These are phyloP conservation scores for Elaphurus davidianus DNA, from an alignment of 2,113 vertebrate species.

Conservation along the genomic window DNA sequence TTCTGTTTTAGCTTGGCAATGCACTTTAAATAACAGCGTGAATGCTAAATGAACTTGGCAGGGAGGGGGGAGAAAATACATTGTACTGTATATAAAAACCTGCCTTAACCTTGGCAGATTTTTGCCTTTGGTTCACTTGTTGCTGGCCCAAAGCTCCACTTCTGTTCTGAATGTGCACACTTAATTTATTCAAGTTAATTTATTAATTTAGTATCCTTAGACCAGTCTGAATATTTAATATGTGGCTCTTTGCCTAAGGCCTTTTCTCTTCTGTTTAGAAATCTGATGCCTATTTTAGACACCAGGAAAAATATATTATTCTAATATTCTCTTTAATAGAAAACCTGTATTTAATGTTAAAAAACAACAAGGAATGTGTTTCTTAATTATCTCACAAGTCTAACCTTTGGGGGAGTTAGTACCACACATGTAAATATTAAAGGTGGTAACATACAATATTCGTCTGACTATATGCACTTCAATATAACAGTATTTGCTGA, in stretches of 20 bases:
- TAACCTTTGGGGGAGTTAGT: slow-evolving; percentile 11
- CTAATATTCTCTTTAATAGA: background rate
- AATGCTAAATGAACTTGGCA: slow-evolving; percentile 47
- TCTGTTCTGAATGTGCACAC: slow-evolving; percentile 63
- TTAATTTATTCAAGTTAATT: slow-evolving; percentile 55
- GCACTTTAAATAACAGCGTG: slow-evolving; percentile 57
- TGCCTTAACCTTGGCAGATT: slow-evolving; percentile 63
- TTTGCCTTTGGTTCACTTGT: slow-evolving; percentile 71
- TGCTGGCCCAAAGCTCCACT: slow-evolving; percentile 70
- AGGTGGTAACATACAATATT: background rate
- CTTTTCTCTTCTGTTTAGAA: slow-evolving; percentile 55
- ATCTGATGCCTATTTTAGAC: slow-evolving; percentile 34
- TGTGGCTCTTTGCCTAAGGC: slow-evolving; percentile 43
- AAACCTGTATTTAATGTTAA: slow-evolving; percentile 52
- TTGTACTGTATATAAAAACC: slow-evolving; percentile 39
- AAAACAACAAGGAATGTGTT: slow-evolving; percentile 57
- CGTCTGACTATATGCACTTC: background rate
- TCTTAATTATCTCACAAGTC: slow-evolving; percentile 45
- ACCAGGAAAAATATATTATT: slow-evolving; percentile 34
- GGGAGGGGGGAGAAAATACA: background rate
- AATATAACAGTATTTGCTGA: background rate
- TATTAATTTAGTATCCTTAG: slow-evolving; percentile 51
- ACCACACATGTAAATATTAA: background rate
- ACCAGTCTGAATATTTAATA: slow-evolving; percentile 23
- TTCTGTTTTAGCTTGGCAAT: slow-evolving; percentile 59